Percentiles rank a stretch among this genome's conserved stretches.
phyloP scores from a whole-genome alignment of 2,888 invertebrate species.

The Glyphotaelius pellucidus region DNA sequence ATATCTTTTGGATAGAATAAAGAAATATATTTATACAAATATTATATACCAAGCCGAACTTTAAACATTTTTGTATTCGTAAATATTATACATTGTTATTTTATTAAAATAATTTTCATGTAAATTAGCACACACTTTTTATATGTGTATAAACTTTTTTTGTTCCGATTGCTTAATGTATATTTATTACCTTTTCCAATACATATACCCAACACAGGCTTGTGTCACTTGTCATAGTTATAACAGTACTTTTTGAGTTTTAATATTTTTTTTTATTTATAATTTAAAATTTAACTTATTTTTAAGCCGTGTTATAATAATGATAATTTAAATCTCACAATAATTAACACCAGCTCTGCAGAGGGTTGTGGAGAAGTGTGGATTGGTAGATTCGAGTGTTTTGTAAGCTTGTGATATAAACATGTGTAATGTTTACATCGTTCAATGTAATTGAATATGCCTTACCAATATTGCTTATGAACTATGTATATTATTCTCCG shows the following conservation, averaged over 20 bases:
- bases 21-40: slow-evolving; percentile 2
- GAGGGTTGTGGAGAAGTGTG: slow-evolving; percentile 16
- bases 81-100: slow-evolving; percentile 27
- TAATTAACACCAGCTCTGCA: slow-evolving; percentile 33
- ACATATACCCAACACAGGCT: neutral
- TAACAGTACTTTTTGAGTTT: slow-evolving; percentile 56
- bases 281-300: slow-evolving; percentile 67
- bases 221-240: slow-evolving; percentile 52
- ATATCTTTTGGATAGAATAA: slow-evolving; percentile 11
- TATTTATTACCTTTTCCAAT: neutral
- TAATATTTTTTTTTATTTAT: slow-evolving; percentile 57
- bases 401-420: slow-evolving; percentile 42
- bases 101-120: slow-evolving; percentile 21
- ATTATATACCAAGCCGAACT: neutral
- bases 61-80: slow-evolving; percentile 27
- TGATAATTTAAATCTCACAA: slow-evolving; percentile 54
- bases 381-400: slow-evolving; percentile 1
- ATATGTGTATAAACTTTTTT: slow-evolving; percentile 23
- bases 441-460: slow-evolving; percentile 41
- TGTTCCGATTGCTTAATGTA: neutral
- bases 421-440: slow-evolving; percentile 27
- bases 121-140: slow-evolving; percentile 31
- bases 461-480: slow-evolving; percentile 51
- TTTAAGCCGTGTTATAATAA: slow-evolving; percentile 57
- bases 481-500: slow-evolving; percentile 24